Conservation (phyloP, 2,888 invertebrate species). For the Petrolisthes manimaculis region DNA sequence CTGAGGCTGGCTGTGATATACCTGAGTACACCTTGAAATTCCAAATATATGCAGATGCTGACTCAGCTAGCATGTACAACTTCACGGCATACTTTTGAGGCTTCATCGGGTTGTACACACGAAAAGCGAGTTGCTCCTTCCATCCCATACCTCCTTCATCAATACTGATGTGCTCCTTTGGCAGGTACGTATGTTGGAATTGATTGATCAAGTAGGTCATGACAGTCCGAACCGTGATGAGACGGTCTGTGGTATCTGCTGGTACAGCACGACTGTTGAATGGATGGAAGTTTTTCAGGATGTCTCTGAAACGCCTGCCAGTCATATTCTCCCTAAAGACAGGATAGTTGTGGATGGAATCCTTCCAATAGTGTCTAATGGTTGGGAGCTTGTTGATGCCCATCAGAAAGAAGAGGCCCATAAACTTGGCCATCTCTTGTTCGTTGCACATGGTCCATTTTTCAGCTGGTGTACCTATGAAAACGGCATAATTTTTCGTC, state of each 20-base stretch:
- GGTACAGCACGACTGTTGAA: slow-evolving; percentile 5
- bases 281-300: neutral
- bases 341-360: neutral
- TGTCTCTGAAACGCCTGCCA: neutral
- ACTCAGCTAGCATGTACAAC: no score
- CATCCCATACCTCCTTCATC: slow-evolving; percentile 9
- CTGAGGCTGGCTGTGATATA: neutral
- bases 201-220: neutral
- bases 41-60: no score
- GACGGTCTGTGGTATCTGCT: slow-evolving; percentile 4
- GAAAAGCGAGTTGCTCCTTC: neutral
- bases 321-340: neutral
- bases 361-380: neutral
- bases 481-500: no score
- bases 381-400: no score
- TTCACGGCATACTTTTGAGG: no score
- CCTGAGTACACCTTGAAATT: no score
- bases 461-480: no score
- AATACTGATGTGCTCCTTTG: slow-evolving; percentile 9
- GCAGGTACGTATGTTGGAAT: neutral
- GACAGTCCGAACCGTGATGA: neutral
- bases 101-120: neutral
- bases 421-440: neutral
- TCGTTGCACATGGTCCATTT: no score
- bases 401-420: no score